phyloP scores from a whole-genome alignment of 2,113 vertebrate species.

The Pycnonotus jocosus region DNA sequence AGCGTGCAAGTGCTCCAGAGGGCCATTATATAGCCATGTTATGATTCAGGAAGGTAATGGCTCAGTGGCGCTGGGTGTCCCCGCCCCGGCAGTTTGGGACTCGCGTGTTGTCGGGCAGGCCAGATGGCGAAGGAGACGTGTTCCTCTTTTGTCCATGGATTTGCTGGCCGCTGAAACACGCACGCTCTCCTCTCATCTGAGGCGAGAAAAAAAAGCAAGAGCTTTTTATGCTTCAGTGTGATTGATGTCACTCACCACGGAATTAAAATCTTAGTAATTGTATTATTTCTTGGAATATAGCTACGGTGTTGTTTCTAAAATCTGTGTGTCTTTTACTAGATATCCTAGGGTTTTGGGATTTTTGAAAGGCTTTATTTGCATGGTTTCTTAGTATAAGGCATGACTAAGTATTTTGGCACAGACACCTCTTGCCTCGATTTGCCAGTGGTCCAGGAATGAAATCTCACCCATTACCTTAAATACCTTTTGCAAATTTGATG shows the following conservation, averaged over 20 bases:
- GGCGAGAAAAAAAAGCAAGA: no score
- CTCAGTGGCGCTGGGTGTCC: rapidly evolving
- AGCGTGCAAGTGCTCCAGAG: rapidly evolving
- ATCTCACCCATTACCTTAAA: background rate
- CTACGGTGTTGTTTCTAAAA: background rate
- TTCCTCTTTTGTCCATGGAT: rapidly evolving
- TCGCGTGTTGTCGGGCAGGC: rapidly evolving
- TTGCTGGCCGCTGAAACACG: rapidly evolving
- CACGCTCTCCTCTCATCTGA: rapidly evolving
- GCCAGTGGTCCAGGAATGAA: background rate
- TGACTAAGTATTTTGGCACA: background rate
- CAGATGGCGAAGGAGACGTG: rapidly evolving
- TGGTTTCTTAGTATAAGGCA: background rate
- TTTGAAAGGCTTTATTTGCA: background rate
- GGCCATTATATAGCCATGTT: rapidly evolving
- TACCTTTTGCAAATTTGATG: background rate
- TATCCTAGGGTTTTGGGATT: no score
- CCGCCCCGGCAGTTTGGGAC: background rate
- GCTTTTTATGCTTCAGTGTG: rapidly evolving
- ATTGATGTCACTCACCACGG: rapidly evolving
- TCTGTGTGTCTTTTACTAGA: background rate
- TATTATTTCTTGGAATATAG: background rate
- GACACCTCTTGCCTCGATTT: background rate
- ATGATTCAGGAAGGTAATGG: rapidly evolving
- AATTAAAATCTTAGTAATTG: background rate